Evolutionary conservation across 2,888 invertebrate species (phyloP), one percentile per base, ranked within the genome.

Genomic region (Tanytarsus gracilentus): DNA sequence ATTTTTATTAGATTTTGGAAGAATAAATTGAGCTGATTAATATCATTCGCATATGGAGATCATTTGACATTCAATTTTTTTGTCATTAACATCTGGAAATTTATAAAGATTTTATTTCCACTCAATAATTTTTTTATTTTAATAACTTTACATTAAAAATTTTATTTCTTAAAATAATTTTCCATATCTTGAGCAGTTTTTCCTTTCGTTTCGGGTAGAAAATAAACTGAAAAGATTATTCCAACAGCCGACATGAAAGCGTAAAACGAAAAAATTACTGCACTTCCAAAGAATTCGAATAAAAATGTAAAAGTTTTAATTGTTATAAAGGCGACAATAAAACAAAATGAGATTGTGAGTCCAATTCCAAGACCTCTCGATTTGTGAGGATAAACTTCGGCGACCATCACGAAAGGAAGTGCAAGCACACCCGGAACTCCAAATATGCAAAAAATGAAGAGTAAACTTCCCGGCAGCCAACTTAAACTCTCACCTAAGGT

Each of bases 401-500:
- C 85, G 64, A 83, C 82, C 79, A 87, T 81, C 27, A 84, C 80
- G 81, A 86, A 87, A 0, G 86, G 86, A 52, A 87, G 67, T 0
- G 85, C 84, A 9, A 82, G 77, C 16, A 82, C 68, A 0, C 86
- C 84, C 58, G 81, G 74, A 1, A 79, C 77, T 53, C 81, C 76
- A 50, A 79, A 79, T 39, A 77, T 75, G 9, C 81, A 80, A 65
- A 82, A 83, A 2, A 73, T 65, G 64, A 80, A 71, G 1, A 84
- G 69, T 62, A 78, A 76, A 8, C 73, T 67, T 25, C 80, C 66
- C 0, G 79, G 75, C 5, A 78, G 62, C 78, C 79, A 79, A 16
- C 6, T 21, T 8, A 50, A 50, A 9, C 26, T 50, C 74, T 1
- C 79, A 77, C 53, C 81, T 76, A 49, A 79, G 78, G 39, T 77